These are phyloP conservation scores for Thereva nobilitata DNA, from an alignment of 2,888 invertebrate species.

Conservation along the genomic window DNA sequence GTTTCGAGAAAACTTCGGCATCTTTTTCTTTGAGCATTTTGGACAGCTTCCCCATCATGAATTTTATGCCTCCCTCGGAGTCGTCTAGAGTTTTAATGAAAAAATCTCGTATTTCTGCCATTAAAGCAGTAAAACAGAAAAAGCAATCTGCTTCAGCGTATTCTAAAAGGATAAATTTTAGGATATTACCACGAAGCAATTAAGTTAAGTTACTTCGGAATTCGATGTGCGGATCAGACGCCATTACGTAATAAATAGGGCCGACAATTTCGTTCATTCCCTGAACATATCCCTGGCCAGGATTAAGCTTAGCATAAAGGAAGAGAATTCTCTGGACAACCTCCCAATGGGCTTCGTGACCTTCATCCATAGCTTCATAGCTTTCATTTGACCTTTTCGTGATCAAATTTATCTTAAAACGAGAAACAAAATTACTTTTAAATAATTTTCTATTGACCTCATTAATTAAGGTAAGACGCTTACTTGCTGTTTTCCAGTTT, in stretches of 20 bases:
- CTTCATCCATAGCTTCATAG: conserved; percentile 83
- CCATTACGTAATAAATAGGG: conserved; percentile 96
- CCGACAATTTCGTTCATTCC: conserved; percentile 99
- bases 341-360: conserved; percentile 97
- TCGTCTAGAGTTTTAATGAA: conserved; percentile 96
- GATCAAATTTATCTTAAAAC: conserved; percentile 67
- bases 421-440: too few species aligned
- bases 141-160: conserved; percentile 97
- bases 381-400: conserved; percentile 77
- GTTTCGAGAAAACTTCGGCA: conserved; percentile 71
- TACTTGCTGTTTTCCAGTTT: conserved; percentile 19
- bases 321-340: conserved; percentile 96
- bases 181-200: background rate
- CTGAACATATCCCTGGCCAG: conserved; percentile 94
- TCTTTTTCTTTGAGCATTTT: conserved; percentile 78
- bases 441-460: background rate
- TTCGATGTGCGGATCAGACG: conserved; percentile 79
- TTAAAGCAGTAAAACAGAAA: conserved; percentile 96
- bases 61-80: conserved; percentile 86
- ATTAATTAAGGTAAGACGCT: background rate
- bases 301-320: conserved; percentile 96
- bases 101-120: conserved; percentile 96
- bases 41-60: conserved; percentile 84
- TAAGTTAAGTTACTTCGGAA: conserved; percentile 68
- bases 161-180: conserved; percentile 60